These are phyloP conservation scores for Hyposoter dolosus DNA, from an alignment of 2,888 invertebrate genomes.

Conservation along the genomic window DNA sequence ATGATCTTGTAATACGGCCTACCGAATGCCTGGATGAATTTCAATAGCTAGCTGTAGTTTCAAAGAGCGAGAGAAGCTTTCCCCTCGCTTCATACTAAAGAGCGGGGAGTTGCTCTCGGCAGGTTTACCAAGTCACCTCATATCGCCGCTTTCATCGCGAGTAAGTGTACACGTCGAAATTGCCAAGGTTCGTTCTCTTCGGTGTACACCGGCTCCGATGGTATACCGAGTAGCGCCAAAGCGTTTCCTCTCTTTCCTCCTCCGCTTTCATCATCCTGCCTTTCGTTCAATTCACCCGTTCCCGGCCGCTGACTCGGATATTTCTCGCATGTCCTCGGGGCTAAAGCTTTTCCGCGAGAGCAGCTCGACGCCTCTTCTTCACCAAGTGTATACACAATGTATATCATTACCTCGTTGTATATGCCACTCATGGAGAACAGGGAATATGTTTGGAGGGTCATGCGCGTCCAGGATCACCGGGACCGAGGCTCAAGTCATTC, in stretches of 20 bases:
- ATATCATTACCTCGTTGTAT: conserved; percentile 20
- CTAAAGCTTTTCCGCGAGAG: conserved; percentile 47
- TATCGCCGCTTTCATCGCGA: conserved; percentile 64
- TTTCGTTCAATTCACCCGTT: conserved; percentile 48
- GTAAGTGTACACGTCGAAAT: conserved; percentile 67
- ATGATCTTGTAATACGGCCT: conserved; percentile 25
- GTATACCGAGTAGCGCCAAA: conserved; percentile 43
- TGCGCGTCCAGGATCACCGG: conserved; percentile 1
- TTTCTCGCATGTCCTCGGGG: conserved; percentile 67
- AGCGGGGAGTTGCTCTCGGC: conserved; percentile 38
- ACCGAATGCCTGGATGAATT: conserved; percentile 31
- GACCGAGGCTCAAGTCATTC: background rate
- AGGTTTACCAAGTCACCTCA: conserved; percentile 68
- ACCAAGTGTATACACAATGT: conserved; percentile 30
- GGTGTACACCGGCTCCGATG: conserved; percentile 37
- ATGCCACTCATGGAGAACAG: background rate
- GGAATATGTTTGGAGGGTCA: conserved; percentile 7
- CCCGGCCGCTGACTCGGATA: conserved; percentile 50
- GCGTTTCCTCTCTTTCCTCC: conserved; percentile 53
- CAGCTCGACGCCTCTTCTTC: conserved; percentile 50
- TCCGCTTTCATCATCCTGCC: conserved; percentile 33
- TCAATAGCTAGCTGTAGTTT: conserved; percentile 44
- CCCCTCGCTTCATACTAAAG: conserved; percentile 12
- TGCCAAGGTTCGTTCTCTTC: conserved; percentile 58
- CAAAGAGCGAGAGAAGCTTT: conserved; percentile 33